Base-by-base conservation (phyloP, 2,113 vertebrate species). In the Poecilia latipinna region DNA sequence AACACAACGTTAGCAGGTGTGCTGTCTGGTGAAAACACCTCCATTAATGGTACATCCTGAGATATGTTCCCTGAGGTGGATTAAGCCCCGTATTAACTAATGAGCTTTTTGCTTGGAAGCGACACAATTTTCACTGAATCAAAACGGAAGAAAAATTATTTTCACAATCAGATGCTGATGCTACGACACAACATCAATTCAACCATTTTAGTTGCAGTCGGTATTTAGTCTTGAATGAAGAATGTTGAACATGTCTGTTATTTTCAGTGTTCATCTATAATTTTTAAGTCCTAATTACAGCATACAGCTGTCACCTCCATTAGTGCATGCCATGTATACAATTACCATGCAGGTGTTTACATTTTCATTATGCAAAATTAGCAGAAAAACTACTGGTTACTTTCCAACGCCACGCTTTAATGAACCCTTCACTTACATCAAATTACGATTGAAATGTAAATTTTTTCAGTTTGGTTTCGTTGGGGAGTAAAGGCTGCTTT, bases 1-100 rank as follows among this genome's bases (percentile, higher is more conserved):
- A 80, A 72, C 69, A 74, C 76, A 39, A 37, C 83, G 90, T 84
- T 90, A 89, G 63, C 91, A 92, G 89, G 84, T 91, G 87, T 75
- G 71, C 81, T 78, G 62, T 77, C 67, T 71, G 26, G 75, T 51
- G 82, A 82, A 88, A 87, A 75, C 24, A 71, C 37, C 62, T 87
- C 82, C 82, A 85, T 90, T 91, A 90, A 82, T 19, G 71, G 32
- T 68, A 60, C 83, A 82, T 89, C 79, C 82, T 78, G 77, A 73
- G 39, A 33, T 57, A 5, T 24, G 80, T 72, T 87, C 88, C 90
- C 89, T 60, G 75, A 82, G 83, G 79, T 82, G 86, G 85, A 92
- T 86, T 86, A 91, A 85, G 80, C 68, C 4, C 0, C 19, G 65
- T 81, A 83, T 80, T 84, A 76, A 84, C 85, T 83, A 82, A 90